These are phyloP conservation scores for Todus mexicanus DNA, from an alignment of 2,797 vertebrate species.

Conservation along the genomic window DNA sequence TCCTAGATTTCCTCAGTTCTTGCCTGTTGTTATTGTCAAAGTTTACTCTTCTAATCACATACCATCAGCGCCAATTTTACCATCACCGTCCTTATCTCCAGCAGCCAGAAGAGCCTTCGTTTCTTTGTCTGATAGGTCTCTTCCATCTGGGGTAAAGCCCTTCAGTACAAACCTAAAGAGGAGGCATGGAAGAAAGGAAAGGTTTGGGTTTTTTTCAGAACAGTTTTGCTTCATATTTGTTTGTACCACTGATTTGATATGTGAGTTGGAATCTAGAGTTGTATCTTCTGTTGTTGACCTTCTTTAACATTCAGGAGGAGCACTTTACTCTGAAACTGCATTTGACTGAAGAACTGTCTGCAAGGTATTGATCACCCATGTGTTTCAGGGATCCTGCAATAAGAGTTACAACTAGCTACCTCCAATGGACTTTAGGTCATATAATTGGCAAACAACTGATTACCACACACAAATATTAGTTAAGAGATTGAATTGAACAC, in stretches of 20 bases:
- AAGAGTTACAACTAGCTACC: not conserved
- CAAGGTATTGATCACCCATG: not conserved
- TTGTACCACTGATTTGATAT: not conserved
- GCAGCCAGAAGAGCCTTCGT: conserved; percentile 87
- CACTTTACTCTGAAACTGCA: not conserved
- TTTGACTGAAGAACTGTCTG: not conserved
- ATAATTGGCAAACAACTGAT: not conserved
- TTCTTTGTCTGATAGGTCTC: conserved; percentile 89
- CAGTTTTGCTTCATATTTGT: not conserved
- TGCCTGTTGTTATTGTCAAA: not conserved
- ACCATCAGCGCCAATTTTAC: conserved; percentile 95
- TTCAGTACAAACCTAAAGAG: conserved; percentile 84
- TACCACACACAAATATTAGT: not conserved
- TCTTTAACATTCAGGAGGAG: not conserved
- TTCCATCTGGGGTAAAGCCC: conserved; percentile 85
- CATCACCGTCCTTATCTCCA: conserved; percentile 94
- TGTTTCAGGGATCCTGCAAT: not conserved
- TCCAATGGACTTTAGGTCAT: not conserved
- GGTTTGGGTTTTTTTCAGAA: not conserved
- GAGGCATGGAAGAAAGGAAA: not conserved
- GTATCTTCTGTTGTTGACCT: not conserved
- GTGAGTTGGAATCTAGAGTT: not conserved
- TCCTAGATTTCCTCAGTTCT: not conserved
- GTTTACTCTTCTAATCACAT: conserved; percentile 40
- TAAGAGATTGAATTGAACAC: not conserved